phyloP scores from a whole-genome alignment of 1,140 invertebrate species.

The Drosophila kurseongensis region DNA sequence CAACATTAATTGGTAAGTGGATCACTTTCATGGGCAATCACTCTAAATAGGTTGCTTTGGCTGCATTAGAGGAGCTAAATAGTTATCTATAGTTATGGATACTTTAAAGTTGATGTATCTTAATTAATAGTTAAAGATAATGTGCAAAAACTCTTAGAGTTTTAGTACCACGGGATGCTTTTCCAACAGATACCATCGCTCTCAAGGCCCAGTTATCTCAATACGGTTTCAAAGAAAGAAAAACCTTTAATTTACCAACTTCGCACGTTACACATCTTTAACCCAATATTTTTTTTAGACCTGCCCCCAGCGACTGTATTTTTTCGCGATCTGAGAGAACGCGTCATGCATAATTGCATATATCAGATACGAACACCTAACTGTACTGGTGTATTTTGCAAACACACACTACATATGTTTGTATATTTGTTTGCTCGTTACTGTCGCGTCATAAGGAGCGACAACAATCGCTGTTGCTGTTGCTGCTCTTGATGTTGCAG shows the following conservation, averaged over 20 bases:
- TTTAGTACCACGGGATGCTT: too few species aligned
- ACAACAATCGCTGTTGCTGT: constrained; percentile 53
- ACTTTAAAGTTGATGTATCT: neutral
- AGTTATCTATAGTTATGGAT: neutral
- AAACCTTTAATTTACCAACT: constrained; percentile 20
- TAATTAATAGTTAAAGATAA: too few species aligned
- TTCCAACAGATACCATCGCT: neutral
- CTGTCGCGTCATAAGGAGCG: constrained; percentile 58
- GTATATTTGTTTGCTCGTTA: constrained; percentile 52
- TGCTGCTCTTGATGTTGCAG: constrained; percentile 33
- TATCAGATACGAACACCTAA: constrained; percentile 76
- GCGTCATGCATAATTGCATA: constrained; percentile 78
- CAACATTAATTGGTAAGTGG: constrained; percentile 4
- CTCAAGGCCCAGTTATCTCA: constrained; percentile 11
- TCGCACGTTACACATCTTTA: constrained; percentile 61
- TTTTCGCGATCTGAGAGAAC: constrained; percentile 44
- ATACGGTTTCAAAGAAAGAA: neutral
- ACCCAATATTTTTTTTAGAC: constrained; percentile 49
- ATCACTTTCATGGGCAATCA: neutral
- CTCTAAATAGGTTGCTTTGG: neutral
- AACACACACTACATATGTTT: constrained; percentile 14
- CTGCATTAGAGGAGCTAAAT: neutral
- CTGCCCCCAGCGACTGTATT: constrained; percentile 25
- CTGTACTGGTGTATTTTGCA: constrained; percentile 44
- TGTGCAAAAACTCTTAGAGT: too few species aligned